Percentiles rank a stretch among this genome's conserved stretches.
Evolutionary conservation across 1,140 invertebrate species (phyloP).

Genomic region (Paralvinella palmiformis): DNA sequence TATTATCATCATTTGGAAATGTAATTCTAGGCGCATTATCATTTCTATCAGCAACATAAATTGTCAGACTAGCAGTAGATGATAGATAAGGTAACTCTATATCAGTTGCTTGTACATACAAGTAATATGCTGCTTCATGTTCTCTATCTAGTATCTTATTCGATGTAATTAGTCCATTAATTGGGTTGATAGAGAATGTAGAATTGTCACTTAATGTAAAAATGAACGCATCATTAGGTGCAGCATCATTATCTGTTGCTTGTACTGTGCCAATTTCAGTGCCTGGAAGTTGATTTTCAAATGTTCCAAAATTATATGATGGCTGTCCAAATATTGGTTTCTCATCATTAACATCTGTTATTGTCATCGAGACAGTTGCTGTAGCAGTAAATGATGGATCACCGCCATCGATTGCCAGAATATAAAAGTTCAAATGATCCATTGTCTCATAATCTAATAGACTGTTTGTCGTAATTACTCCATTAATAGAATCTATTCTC

Average conservation of each 20-base stretch:
- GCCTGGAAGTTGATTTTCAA: constrained; percentile 73
- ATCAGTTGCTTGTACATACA: constrained; percentile 13
- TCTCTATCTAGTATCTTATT: constrained; percentile 13
- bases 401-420: constrained; percentile 83
- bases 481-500: constrained; percentile 41
- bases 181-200: constrained; percentile 13
- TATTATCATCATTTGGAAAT: constrained; percentile 10
- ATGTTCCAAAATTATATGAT: constrained; percentile 62
- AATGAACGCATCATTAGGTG: constrained; percentile 3
- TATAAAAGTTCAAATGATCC: constrained; percentile 70
- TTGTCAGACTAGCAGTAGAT: constrained; percentile 2
- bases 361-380: constrained; percentile 58
- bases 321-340: constrained; percentile 70
- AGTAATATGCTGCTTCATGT: not conserved
- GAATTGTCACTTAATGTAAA: not conserved
- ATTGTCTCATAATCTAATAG: constrained; percentile 70
- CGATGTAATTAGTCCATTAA: constrained; percentile 13
- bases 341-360: constrained; percentile 93
- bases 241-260: constrained; percentile 13
- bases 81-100: constrained; percentile 4
- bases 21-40: constrained; percentile 18
- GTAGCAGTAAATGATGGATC: constrained; percentile 61
- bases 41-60: constrained; percentile 20
- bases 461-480: constrained; percentile 41
- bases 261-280: constrained; percentile 50